Base-by-base conservation (phyloP, 1,140 invertebrate genomes). In the Aleiodes sp. region DNA sequence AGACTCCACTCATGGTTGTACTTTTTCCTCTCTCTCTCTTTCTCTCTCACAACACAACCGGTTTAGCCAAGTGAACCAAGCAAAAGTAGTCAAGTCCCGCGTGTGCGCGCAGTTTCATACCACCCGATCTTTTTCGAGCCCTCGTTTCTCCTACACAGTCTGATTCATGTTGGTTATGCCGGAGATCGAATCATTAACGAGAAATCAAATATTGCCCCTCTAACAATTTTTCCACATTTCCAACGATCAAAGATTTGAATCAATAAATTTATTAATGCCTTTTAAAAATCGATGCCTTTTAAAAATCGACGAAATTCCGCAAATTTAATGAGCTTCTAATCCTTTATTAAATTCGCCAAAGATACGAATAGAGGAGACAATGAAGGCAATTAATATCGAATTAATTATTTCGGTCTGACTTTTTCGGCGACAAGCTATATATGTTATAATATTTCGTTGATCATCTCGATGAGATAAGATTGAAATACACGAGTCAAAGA, bases 131-230 rank as follows among this genome's bases (percentile, higher is more conserved):
- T 70, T 43, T 56, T 46, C 35, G 2, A 14, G 6, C 43, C 52
- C 64, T 29, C 33, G 12, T 33, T 70, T 35, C 31, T 59, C 59
- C 37, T 41, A 33, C 46, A 19, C 29, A 37, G 8, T 52, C 33
- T 14, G 46, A 61, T 72, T 57, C 67, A 60, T 64, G 70, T 68
- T 72, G 70, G 66, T 68, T 72, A 59, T 72, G 68, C 28, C 64
- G 72, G 73, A 75, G 72, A 77, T 73, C 75, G 73, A 74, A 71
- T 75, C 72, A 77, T 76, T 76, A 79, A 75, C 74, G 73, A 74
- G 74, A 78, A n/a, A 76, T 78, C 75, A 75, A 77, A 78, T 73
- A 75, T 78, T 71, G 69, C 66, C 57, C 70, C 64, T 69, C 28
- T 65, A 76, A 70, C 72, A 56, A 37, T 60, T 65, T 60, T 71